Conservation (phyloP, 2,797 vertebrate genomes). For the Poecilia gillii region DNA sequence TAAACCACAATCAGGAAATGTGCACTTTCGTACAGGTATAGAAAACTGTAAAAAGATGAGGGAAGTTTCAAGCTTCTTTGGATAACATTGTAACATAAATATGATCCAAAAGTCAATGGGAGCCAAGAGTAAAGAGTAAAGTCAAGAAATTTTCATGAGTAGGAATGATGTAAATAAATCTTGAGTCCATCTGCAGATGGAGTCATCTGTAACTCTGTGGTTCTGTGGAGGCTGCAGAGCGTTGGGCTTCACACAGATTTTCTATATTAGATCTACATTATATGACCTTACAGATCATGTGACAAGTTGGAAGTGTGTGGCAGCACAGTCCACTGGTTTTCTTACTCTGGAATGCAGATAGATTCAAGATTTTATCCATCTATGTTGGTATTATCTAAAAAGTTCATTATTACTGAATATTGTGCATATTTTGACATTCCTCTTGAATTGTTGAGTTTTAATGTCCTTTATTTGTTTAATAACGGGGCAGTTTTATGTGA, state of each 20-base stretch:
- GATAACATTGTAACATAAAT: neutral
- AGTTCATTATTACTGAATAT: neutral
- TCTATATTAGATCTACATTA: neutral
- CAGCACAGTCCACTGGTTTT: neutral
- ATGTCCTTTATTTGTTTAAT: neutral
- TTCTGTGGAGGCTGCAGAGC: neutral
- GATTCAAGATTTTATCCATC: neutral
- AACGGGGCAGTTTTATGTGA: too few relatives aligned
- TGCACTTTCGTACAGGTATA: conserved; percentile 24
- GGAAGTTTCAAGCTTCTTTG: neutral
- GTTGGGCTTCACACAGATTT: neutral
- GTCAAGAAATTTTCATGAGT: neutral
- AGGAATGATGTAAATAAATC: neutral
- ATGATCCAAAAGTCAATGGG: neutral
- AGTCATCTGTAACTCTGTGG: neutral
- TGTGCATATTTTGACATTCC: neutral
- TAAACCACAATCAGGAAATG: conserved; percentile 34
- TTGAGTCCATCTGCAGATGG: neutral
- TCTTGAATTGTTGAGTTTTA: neutral
- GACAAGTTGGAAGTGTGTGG: neutral
- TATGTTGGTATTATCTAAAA: neutral
- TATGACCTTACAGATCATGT: neutral
- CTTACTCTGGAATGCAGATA: neutral
- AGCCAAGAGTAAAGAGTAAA: too few relatives aligned
- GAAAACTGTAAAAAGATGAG: neutral